Base-by-base conservation (phyloP, 2,797 vertebrate genomes). In the Agapornis canus region DNA sequence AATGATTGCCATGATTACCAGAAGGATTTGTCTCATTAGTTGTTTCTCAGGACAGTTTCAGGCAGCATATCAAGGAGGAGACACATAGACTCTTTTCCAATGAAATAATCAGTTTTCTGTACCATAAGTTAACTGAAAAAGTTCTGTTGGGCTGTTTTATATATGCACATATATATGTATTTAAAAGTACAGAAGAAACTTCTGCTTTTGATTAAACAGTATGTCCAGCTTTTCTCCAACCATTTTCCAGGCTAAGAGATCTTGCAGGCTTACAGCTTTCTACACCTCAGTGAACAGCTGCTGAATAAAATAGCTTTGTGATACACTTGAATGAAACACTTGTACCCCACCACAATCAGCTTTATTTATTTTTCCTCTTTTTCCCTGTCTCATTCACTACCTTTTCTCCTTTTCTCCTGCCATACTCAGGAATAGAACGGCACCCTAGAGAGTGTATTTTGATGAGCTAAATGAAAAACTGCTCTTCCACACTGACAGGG, bases 231-330 rank as follows among this genome's bases (percentile, higher is more conserved):
- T 88, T 91, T 83, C 79, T 94, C 92, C 86, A 89, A 43, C 88
- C 68, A 47, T 89, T 89, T 92, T 90, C 52, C 64, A 72, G 18
- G 54, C 89, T 77, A 86, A 93, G 51, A 94, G 35, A 83, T 64
- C 78, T 96, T 94, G 60, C 45, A 96, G 49, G 56, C 23, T 81
- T 90, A 93, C 48, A 88, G 72, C 85, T 90, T 95, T 94, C 89
- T 72, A 87, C 77, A 92, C 86, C 71, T 96, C 96, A 93, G 91
- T 97, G 92, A 97, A 96, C 91, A 92, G 94, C 90, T 96, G 76
- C 88, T 92, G 94, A 96, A 96, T 95, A 82, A 90, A 95, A 96
- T 78, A 51, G 10, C 65, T 78, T 94, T 86, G 43, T 27, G 68
- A 82, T 91, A 52, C 16, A 7, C 95, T 92, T 81, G 73, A 79